phyloP scores from a whole-genome alignment of 2,113 vertebrate species.

The Pholis gunnellus region DNA sequence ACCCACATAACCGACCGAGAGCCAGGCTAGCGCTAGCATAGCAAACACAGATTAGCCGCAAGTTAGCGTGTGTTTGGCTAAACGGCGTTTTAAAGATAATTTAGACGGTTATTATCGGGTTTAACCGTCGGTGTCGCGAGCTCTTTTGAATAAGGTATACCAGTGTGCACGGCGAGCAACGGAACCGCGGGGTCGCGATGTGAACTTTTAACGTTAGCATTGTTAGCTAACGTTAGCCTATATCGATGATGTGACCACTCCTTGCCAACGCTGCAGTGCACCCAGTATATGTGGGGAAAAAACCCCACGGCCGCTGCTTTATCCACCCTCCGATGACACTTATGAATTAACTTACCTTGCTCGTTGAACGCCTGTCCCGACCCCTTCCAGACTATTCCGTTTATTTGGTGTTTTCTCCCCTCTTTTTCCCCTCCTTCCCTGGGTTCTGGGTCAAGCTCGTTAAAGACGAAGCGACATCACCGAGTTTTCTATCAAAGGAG shows the following conservation, averaged over 20 bases:
- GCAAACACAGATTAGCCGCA: slow-evolving; percentile 55
- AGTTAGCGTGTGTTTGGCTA: slow-evolving; percentile 15
- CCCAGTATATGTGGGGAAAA: background rate
- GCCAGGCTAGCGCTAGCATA: slow-evolving; percentile 63
- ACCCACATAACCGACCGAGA: slow-evolving; percentile 58
- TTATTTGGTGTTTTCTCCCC: slow-evolving; percentile 46
- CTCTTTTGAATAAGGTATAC: rapidly evolving
- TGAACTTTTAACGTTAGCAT: slow-evolving; percentile 57
- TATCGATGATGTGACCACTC: slow-evolving; percentile 76
- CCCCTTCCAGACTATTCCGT: slow-evolving; percentile 42
- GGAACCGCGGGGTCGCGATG: background rate
- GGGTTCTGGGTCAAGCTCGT: slow-evolving; percentile 75
- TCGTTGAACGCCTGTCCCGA: slow-evolving; percentile 28
- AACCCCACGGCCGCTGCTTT: background rate
- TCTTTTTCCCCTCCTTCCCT: slow-evolving; percentile 62
- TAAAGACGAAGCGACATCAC: slow-evolving; percentile 73
- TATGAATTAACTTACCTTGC: slow-evolving; percentile 59
- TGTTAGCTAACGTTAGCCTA: slow-evolving; percentile 60
- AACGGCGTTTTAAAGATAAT: background rate
- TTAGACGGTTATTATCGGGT: rapidly evolving
- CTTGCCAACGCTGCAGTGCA: slow-evolving; percentile 79
- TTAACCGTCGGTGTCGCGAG: rapidly evolving
- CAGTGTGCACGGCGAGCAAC: background rate
- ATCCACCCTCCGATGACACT: background rate
- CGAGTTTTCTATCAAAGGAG: slow-evolving; percentile 71